Evolutionary conservation across 2,113 vertebrate genomes (phyloP), one percentile per base, ranked within the genome.

Genomic region (Rhynchopsitta pachyrhyncha): DNA sequence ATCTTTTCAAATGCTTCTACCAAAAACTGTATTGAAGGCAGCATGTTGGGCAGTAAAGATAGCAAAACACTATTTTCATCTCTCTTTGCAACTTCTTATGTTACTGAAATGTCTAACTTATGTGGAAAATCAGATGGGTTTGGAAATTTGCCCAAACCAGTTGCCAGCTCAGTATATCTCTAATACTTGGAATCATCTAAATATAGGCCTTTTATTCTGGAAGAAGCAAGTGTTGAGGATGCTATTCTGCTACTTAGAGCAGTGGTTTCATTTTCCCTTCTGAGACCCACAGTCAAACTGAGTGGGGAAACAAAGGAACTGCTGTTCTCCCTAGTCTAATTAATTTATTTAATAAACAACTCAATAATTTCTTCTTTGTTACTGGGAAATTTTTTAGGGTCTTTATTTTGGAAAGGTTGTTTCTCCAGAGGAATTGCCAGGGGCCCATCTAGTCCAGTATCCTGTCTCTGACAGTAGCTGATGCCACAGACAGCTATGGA

Each of bases 341-440:
- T 91, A 63, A 94, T 96, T 94, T 96, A 93, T 93, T 95, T 96
- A 94, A 96, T 95, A 96, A 96, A 93, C 95, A 95, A 93, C 91
- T 73, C 62, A 74, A 96, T 96, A 96, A 92, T 84, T 96, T 96
- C 91, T 82, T 69, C 95, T 97, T 96, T 97, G 95, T 93, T 87
- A 62, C 17, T 59, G n/a, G 62, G 52, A 80, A 82, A 7, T 64
- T 90, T 96, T 92, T 94, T 55, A 69, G 59, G 77, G 31, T 69
- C 92, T 96, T 85, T 85, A 66, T 91, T 96, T 85, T 85, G 66
- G 93, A 96, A 96, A 62, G 73, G 46, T 5, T 44, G 39, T 47
- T 96, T 94, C 86, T 94, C 88, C 69, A 69, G 78, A 96, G 95
- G 96, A 97, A 94, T 92, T 96, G 95, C 96, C 92, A 93, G 88